These are phyloP conservation scores for Augochlora pura DNA, from an alignment of 1,140 invertebrate species.

Conservation along the genomic window DNA sequence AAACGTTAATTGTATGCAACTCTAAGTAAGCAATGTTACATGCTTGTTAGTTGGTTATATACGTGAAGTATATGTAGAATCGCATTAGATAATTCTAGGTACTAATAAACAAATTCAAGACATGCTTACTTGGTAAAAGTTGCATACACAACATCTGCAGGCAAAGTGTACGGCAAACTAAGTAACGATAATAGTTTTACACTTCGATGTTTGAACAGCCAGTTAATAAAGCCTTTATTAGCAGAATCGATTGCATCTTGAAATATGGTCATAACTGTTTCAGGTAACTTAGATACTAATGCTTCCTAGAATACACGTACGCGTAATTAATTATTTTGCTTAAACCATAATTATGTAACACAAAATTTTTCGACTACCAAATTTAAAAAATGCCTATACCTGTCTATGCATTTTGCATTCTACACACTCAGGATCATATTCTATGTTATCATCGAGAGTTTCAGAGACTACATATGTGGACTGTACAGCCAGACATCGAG, in stretches of 20 bases:
- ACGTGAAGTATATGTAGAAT: neutral
- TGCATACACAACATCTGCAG: conserved; percentile 91
- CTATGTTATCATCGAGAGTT: conserved; percentile 84
- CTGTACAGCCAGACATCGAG: conserved; percentile 90
- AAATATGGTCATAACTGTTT: conserved; percentile 91
- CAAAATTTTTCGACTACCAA: too few species aligned
- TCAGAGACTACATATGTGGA: conserved; percentile 90
- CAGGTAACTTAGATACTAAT: conserved; percentile 90
- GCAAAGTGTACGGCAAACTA: conserved; percentile 91
- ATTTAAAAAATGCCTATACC: conserved; percentile 75
- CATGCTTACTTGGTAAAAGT: conserved; percentile 89
- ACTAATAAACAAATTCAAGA: conserved; percentile 2
- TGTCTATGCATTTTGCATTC: conserved; percentile 92
- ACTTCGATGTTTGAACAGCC: conserved; percentile 91
- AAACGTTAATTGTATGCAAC: conserved; percentile 34
- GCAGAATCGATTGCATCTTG: conserved; percentile 95
- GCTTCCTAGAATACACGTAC: conserved; percentile 84
- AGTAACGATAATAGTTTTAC: conserved; percentile 90
- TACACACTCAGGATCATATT: conserved; percentile 90
- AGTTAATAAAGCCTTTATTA: conserved; percentile 94
- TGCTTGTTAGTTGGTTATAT: neutral
- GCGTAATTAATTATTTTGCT: neutral
- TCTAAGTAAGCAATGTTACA: conserved; percentile 15
- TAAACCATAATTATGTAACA: neutral
- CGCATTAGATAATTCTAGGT: neutral